Evolutionary conservation across 2,888 invertebrate genomes (phyloP).

Genomic region (Pterostichus madidus): DNA sequence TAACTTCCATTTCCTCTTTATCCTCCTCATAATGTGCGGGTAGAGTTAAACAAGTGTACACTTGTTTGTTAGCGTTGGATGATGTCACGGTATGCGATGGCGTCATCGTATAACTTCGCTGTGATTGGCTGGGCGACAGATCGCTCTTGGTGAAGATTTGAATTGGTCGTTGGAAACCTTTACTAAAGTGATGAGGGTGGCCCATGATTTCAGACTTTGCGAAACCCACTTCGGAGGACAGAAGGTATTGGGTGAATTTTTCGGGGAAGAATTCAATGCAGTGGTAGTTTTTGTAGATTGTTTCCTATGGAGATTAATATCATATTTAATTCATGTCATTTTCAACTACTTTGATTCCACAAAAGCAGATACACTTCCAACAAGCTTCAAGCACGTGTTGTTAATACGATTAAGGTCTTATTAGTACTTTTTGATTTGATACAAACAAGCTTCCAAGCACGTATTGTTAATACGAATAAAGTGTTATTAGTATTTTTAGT

Average conservation of each 20-base stretch:
- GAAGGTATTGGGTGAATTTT: constrained; percentile 94
- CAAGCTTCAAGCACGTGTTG: too few relatives aligned
- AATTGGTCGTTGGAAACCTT: constrained; percentile 93
- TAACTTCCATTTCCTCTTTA: neutral
- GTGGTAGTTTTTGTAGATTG: constrained; percentile 91
- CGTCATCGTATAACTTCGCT: constrained; percentile 69
- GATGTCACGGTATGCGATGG: constrained; percentile 66
- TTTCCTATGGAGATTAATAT: constrained; percentile 81
- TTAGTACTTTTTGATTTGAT: too few relatives aligned
- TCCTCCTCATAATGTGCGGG: neutral
- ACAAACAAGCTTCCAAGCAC: too few relatives aligned
- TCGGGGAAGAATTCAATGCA: constrained; percentile 93
- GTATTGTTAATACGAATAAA: too few relatives aligned
- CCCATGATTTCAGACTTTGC: constrained; percentile 92
- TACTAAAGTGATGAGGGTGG: constrained; percentile 87
- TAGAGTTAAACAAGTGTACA: constrained; percentile 43
- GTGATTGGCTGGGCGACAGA: constrained; percentile 76
- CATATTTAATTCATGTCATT: too few relatives aligned
- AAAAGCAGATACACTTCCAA: too few relatives aligned
- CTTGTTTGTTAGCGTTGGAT: constrained; percentile 39
- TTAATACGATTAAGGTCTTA: too few relatives aligned
- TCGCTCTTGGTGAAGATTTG: constrained; percentile 79
- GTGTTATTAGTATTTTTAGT: too few relatives aligned
- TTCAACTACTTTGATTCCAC: too few relatives aligned
- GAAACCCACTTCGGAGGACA: constrained; percentile 95